phyloP scores from a whole-genome alignment of 2,113 vertebrate genomes.

The Pithys albifrons region DNA sequence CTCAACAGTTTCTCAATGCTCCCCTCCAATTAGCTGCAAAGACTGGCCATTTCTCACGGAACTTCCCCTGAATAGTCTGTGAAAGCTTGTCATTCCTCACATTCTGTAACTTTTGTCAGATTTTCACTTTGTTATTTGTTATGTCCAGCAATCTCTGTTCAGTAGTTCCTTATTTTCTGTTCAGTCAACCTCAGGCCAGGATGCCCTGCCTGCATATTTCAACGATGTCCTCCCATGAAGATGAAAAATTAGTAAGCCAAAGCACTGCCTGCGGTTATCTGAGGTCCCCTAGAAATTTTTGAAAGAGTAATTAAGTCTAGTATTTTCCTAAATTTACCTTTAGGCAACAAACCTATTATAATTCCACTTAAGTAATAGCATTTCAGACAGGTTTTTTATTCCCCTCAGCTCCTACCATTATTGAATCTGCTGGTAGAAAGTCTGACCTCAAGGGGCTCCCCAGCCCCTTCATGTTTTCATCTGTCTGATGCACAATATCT shows the following conservation, averaged over 20 bases:
- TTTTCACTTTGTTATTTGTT: neutral
- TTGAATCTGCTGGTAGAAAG: neutral
- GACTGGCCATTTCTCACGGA: neutral
- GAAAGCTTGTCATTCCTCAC: neutral
- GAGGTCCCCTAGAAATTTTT: neutral
- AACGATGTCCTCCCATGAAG: neutral
- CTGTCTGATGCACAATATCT: neutral
- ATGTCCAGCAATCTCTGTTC: neutral
- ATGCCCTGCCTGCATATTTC: neutral
- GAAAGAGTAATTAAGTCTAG: neutral
- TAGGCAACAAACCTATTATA: neutral
- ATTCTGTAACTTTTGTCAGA: neutral
- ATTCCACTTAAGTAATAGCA: neutral
- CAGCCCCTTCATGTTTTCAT: neutral
- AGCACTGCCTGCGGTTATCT: neutral
- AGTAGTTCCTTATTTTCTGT: neutral
- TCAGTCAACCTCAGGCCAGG: neutral
- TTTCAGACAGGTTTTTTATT: neutral
- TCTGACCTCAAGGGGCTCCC: neutral
- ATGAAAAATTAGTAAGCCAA: conserved; percentile 1
- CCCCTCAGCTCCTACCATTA: neutral
- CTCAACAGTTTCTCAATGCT: neutral
- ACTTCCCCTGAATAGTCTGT: neutral
- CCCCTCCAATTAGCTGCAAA: neutral
- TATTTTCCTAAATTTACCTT: neutral